A percentile compares a stretch with the other conserved stretches of the same genome.
phyloP scores from a whole-genome alignment of 1,140 invertebrate genomes.

The Pogonus chalceus region DNA sequence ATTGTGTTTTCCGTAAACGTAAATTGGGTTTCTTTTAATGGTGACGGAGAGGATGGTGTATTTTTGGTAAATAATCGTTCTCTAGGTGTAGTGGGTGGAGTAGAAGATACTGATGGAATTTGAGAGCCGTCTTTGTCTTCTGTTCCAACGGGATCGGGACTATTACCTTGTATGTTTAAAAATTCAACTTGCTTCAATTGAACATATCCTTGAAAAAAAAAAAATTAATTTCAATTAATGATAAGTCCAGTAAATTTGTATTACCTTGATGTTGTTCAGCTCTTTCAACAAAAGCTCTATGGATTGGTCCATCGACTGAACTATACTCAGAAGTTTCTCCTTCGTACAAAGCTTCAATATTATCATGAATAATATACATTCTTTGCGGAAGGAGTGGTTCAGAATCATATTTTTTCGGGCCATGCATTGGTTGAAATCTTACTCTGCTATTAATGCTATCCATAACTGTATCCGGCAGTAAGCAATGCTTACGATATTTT shows the following conservation, averaged over 20 bases:
- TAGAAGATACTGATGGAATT: too few relatives aligned
- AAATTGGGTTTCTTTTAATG: too few relatives aligned
- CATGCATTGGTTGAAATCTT: constrained; percentile 28
- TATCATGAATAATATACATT: constrained; percentile 61
- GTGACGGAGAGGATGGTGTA: too few relatives aligned
- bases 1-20: too few relatives aligned
- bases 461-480: constrained; percentile 23
- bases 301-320: constrained; percentile 48
- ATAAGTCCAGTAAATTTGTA: constrained; percentile 5
- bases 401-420: constrained; percentile 29
- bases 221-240: background rate
- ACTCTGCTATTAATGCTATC: constrained; percentile 24
- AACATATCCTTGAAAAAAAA: constrained; percentile 21
- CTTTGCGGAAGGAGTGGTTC: constrained; percentile 53
- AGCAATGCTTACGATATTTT: constrained; percentile 22
- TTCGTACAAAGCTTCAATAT: constrained; percentile 55
- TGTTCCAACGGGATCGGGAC: too few relatives aligned
- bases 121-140: background rate
- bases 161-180: background rate
- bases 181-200: constrained; percentile 17
- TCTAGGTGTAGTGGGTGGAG: too few relatives aligned
- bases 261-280: constrained; percentile 43
- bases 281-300: constrained; percentile 55
- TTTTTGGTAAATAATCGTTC: too few relatives aligned
- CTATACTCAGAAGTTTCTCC: constrained; percentile 50